These are phyloP conservation scores for Ctenochaetus hawaiiensis DNA, from an alignment of 2,797 vertebrate genomes.

Conservation along the genomic window DNA sequence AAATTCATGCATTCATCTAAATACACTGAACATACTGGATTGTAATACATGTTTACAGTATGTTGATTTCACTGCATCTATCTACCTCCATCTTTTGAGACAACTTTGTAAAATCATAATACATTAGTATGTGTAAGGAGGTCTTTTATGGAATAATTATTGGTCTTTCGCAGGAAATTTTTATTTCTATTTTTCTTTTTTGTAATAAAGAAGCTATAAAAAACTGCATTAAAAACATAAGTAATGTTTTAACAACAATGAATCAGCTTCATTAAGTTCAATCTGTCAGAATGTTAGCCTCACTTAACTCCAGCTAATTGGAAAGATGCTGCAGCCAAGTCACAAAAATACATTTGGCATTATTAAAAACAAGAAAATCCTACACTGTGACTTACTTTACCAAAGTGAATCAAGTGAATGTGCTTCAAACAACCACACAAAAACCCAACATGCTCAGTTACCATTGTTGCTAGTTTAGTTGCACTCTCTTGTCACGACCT, in stretches of 20 bases:
- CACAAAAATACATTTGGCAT: constrained; percentile 13
- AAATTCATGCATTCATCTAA: constrained; percentile 4
- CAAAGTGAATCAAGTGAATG: constrained; percentile 15
- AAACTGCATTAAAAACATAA: background rate
- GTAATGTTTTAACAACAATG: background rate
- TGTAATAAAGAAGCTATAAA: too few species aligned
- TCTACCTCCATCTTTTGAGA: background rate
- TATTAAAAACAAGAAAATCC: constrained; percentile 16
- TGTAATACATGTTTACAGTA: background rate
- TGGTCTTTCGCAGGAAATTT: background rate
- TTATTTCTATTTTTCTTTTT: constrained; percentile 7
- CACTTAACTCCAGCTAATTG: constrained; percentile 15
- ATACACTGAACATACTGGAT: too few species aligned
- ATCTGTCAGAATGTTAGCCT: constrained; percentile 10
- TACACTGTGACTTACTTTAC: constrained; percentile 15
- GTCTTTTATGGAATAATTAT: constrained; percentile 4
- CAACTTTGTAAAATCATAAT: background rate
- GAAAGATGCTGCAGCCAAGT: constrained; percentile 20
- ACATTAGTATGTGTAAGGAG: background rate
- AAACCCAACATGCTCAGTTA: background rate
- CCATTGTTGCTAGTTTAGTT: background rate
- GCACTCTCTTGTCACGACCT: constrained; percentile 1
- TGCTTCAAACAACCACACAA: background rate
- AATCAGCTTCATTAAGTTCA: background rate
- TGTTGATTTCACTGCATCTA: constrained; percentile 1